These are phyloP conservation scores for Melanerpes formicivorus DNA, from an alignment of 2,113 vertebrate genomes.

Conservation along the genomic window DNA sequence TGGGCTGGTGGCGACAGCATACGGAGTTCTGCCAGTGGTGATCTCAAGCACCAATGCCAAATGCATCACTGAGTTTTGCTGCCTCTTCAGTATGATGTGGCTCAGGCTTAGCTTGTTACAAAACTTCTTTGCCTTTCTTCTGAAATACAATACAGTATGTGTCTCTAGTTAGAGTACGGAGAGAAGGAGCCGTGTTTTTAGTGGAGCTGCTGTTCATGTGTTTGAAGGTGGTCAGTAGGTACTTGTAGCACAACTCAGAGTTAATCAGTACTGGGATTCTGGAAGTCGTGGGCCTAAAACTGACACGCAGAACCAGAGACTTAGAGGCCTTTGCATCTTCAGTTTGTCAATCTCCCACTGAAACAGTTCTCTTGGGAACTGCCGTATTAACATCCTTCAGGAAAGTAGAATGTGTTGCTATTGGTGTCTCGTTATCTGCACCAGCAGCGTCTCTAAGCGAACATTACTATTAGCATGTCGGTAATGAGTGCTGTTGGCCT, in stretches of 20 bases:
- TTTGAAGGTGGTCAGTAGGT: neutral
- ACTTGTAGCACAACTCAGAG: neutral
- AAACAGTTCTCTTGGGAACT: neutral
- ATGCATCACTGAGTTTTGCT: fast-evolving
- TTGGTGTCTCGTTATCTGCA: neutral
- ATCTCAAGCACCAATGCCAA: fast-evolving
- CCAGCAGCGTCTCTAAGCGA: neutral
- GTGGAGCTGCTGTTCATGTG: neutral
- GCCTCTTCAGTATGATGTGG: fast-evolving
- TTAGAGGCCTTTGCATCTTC: neutral
- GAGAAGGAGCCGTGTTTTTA: neutral
- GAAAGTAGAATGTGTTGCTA: neutral
- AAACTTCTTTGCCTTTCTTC: neutral
- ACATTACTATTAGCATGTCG: neutral
- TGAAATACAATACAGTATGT: neutral
- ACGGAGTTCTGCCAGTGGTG: neutral
- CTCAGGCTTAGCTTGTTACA: neutral
- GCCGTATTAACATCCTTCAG: neutral
- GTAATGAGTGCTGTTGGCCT: neutral
- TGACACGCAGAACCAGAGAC: fast-evolving
- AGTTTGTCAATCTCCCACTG: neutral
- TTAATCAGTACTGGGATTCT: neutral
- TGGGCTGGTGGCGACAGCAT: neutral
- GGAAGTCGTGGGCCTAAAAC: neutral
- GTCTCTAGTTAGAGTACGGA: no score